Evolutionary conservation across 2,113 vertebrate species (phyloP).

Genomic region (Lophochroa leadbeateri): DNA sequence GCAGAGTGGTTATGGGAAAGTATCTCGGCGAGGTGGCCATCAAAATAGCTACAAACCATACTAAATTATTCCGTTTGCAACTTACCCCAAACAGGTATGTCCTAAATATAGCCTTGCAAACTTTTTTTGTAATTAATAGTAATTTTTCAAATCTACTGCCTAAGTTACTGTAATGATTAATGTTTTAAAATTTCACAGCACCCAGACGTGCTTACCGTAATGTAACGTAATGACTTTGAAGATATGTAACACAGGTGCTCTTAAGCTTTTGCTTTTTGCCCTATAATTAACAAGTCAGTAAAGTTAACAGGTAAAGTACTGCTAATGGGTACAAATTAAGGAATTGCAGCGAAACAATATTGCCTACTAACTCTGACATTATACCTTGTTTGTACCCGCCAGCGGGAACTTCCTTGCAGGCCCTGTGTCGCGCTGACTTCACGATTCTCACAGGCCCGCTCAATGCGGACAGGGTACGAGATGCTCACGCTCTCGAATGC

Average conservation of each 20-base stretch:
- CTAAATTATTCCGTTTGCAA: conserved; percentile 88
- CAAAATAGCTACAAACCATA: conserved; percentile 99
- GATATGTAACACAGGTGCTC: conserved; percentile 86
- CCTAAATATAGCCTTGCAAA: conserved; percentile 45
- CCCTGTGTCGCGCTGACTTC: conserved; percentile 99
- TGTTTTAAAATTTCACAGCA: conserved; percentile 94
- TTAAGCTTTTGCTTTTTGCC: conserved; percentile 87
- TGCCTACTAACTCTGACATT: conserved; percentile 99
- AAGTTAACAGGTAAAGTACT: conserved; percentile 99
- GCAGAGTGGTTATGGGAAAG: conserved; percentile 97
- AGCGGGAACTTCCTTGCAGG: conserved; percentile 99
- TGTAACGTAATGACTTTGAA: conserved; percentile 93
- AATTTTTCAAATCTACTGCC: conserved; percentile 80
- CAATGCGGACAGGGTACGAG: conserved; percentile 99
- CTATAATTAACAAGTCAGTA: conserved; percentile 95
- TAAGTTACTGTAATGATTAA: conserved; percentile 81
- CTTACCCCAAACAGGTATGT: conserved; percentile 89
- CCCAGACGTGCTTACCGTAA: conserved; percentile 96
- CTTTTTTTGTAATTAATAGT: conserved; percentile 72
- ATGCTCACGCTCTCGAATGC: conserved; percentile 99
- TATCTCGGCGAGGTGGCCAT: conserved; percentile 94
- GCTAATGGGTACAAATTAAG: conserved; percentile 99
- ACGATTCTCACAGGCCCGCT: conserved; percentile 99
- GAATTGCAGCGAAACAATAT: conserved; percentile 94
- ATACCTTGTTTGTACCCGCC: conserved; percentile 99